Percentiles rank a stretch among this genome's conserved stretches.
Evolutionary conservation across 2,888 invertebrate species (phyloP).

Genomic region (Agelastica alni): DNA sequence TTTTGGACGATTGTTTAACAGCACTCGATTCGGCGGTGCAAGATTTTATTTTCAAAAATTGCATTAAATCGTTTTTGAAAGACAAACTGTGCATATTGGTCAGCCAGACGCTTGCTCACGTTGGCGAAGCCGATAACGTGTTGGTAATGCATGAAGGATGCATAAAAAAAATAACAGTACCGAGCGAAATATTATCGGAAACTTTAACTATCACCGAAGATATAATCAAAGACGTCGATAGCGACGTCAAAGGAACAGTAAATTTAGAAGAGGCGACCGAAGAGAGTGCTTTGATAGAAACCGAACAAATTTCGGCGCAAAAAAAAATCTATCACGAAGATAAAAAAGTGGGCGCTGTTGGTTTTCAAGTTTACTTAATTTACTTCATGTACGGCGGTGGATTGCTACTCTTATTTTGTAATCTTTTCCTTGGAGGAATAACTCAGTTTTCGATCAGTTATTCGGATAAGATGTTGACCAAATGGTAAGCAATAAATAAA

Average conservation of each 20-base stretch:
- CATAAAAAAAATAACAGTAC: conserved; percentile 64
- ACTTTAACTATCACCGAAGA: too few species aligned
- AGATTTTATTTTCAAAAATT: conserved; percentile 81
- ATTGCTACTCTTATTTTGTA: conserved; percentile 34
- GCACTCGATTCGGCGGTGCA: conserved; percentile 90
- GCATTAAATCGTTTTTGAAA: conserved; percentile 65
- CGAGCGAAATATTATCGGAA: too few species aligned
- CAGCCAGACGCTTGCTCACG: conserved; percentile 70
- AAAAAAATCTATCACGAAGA: conserved; percentile 43
- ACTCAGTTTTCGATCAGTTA: conserved; percentile 42
- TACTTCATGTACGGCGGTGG: conserved; percentile 44
- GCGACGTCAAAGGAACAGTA: conserved; percentile 9
- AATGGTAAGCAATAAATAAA: conserved; percentile 21
- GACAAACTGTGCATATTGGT: conserved; percentile 72
- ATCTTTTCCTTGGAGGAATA: conserved; percentile 38
- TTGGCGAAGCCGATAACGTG: conserved; percentile 56
- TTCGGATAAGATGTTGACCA: conserved; percentile 40
- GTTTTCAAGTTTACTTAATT: conserved; percentile 39
- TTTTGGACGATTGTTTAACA: conserved; percentile 85
- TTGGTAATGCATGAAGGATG: conserved; percentile 53
- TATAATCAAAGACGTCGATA: too few species aligned
- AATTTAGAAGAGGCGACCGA: conserved; percentile 43
- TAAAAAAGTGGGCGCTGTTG: conserved; percentile 42
- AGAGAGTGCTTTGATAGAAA: conserved; percentile 36
- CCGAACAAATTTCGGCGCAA: conserved; percentile 15